Evolutionary conservation across 2,797 vertebrate genomes (phyloP), one percentile per base, ranked within the genome.

Genomic region (Synaphobranchus kaupii): DNA sequence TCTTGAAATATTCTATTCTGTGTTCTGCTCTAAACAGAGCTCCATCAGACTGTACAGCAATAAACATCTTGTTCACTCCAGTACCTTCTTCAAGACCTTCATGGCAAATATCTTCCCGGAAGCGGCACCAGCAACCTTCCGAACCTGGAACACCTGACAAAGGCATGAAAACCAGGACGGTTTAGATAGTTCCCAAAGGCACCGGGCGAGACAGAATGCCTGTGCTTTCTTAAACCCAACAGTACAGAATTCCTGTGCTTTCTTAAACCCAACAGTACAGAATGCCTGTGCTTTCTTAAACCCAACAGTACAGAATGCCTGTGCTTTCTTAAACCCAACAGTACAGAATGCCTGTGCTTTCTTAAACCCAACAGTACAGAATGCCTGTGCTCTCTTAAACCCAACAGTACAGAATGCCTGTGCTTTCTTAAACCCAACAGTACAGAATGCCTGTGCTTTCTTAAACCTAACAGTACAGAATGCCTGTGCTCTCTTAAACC

Each of bases 81-180:
- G 86, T 94, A 99, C 98, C 97, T 99, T 99, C 95, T 99, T 99
- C 91, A 99, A 96, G 91, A 99, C 98, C 90, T 99, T 99, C 98
- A 99, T 99, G 60, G 98, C 98, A 96, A 99, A 99, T 93, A 99
- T 99, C 90, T 98, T 98, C 91, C 97, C 97, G 1, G 97, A 97
- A 92, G 97, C 96, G 76, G 96, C 94, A 89, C 98, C 98, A 0
- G 97, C 94, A 78, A 99, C 97, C 94, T 99, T 99, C 81, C 97
- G 96, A 87, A 99, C 98, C 95, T 99, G 98, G 90, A 99, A 99
- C 86, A 99, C 98, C 98, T 99, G 78, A 0, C 54, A 85, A 83
- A 44, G 50, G 81, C 50, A 66, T n/a, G 39, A 52, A 50, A 54
- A 78, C 7, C 7, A 48, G 47, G 78, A 50, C 47, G 10, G 22